A percentile compares a stretch with the other conserved stretches of the same genome.
Evolutionary conservation across 2,797 vertebrate genomes (phyloP).

Genomic region (Leptoclinus maculatus): DNA sequence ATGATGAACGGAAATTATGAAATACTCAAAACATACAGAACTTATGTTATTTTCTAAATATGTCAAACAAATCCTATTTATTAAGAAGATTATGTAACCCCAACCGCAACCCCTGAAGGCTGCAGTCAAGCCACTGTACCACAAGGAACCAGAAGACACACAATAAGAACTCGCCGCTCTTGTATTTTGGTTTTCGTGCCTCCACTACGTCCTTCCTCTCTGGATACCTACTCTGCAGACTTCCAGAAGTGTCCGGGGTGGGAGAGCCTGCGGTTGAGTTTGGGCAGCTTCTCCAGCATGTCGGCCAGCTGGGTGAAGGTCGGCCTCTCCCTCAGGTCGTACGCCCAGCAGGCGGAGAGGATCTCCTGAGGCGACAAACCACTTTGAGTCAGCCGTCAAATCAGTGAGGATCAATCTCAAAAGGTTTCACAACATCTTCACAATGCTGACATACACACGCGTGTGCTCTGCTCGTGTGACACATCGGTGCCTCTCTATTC

Average conservation of each 20-base stretch:
- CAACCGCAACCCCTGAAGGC: neutral
- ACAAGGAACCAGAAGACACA: slow-evolving; percentile 19
- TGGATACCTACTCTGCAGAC: slow-evolving; percentile 97
- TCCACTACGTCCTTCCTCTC: slow-evolving; percentile 28
- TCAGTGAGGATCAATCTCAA: neutral
- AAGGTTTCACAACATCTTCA: neutral
- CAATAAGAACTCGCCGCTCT: neutral
- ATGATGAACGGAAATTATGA: neutral
- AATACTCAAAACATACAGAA: slow-evolving; percentile 4
- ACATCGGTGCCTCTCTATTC: neutral
- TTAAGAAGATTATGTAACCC: slow-evolving; percentile 14
- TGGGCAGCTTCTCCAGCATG: slow-evolving; percentile 98
- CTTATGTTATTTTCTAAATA: neutral
- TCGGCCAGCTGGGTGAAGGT: slow-evolving; percentile 96
- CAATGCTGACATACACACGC: neutral
- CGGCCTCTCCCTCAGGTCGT: slow-evolving; percentile 89
- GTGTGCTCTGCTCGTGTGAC: neutral
- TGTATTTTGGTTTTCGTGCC: slow-evolving; percentile 34
- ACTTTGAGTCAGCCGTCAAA: neutral
- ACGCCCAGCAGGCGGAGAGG: slow-evolving; percentile 96
- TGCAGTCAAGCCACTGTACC: slow-evolving; percentile 31
- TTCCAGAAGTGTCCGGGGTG: slow-evolving; percentile 99
- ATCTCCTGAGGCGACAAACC: slow-evolving; percentile 89
- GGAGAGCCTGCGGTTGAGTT: slow-evolving; percentile 96
- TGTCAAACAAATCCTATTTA: neutral